Evolutionary conservation across 2,888 invertebrate species (phyloP).

Genomic region (Rhopalosiphum nymphaeae): DNA sequence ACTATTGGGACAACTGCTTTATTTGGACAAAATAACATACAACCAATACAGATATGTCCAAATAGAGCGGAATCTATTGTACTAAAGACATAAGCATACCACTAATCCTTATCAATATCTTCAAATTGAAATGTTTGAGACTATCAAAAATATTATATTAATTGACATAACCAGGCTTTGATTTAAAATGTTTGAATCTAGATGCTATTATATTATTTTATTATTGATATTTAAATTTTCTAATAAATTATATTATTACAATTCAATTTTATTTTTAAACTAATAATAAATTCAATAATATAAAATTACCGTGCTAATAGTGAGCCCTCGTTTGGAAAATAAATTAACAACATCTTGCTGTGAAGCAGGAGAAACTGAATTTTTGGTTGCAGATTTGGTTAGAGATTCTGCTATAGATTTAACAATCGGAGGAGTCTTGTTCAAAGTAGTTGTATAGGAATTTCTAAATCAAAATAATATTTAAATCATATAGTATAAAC

Average conservation of each 20-base stretch:
- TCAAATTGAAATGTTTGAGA: background rate
- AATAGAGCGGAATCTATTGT: too few species aligned
- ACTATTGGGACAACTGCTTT: too few species aligned
- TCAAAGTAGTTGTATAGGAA: slow-evolving; percentile 20
- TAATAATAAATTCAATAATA: background rate
- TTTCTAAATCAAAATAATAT: slow-evolving; percentile 42
- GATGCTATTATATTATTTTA: background rate
- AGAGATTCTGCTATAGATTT: slow-evolving; percentile 58
- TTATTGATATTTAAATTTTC: background rate
- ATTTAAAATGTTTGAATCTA: too few species aligned
- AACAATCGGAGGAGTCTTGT: slow-evolving; percentile 33
- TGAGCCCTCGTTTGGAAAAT: slow-evolving; percentile 59
- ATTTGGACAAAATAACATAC: too few species aligned
- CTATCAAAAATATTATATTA: background rate
- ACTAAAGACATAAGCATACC: background rate
- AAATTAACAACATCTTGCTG: slow-evolving; percentile 60
- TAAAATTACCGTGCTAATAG: slow-evolving; percentile 55
- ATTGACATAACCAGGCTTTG: background rate
- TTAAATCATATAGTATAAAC: background rate
- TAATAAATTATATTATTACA: background rate
- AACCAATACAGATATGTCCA: too few species aligned
- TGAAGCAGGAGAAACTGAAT: background rate
- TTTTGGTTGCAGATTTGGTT: slow-evolving; percentile 30
- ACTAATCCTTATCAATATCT: background rate
- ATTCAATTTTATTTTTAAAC: too few species aligned